Percentiles rank a stretch among this genome's conserved stretches.
These are phyloP conservation scores for Sesamia nonagrioides DNA, from an alignment of 1,140 invertebrate species.

Conservation along the genomic window DNA sequence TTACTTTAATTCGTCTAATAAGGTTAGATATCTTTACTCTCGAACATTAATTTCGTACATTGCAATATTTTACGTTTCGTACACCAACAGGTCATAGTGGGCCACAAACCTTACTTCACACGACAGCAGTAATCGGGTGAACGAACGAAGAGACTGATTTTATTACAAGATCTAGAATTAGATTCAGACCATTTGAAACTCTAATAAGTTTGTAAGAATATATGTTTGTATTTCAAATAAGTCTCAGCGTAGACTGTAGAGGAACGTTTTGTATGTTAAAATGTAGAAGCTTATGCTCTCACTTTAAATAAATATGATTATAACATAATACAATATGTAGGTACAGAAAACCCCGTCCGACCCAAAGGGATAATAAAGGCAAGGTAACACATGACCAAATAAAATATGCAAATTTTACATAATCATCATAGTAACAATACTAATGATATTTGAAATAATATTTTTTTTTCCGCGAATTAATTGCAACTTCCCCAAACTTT, in stretches of 20 bases:
- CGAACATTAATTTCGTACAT: too few relatives aligned
- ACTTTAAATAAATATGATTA: background rate
- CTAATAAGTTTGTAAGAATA: slow-evolving; percentile 11
- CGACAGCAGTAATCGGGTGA: slow-evolving; percentile 21
- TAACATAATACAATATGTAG: too few relatives aligned
- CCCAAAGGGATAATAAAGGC: too few relatives aligned
- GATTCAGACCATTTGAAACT: slow-evolving; percentile 28
- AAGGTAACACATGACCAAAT: too few relatives aligned
- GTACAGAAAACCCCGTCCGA: too few relatives aligned
- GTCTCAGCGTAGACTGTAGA: too few relatives aligned
- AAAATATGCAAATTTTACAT: too few relatives aligned
- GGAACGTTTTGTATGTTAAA: slow-evolving; percentile 20
- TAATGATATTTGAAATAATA: too few relatives aligned
- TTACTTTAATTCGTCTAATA: background rate
- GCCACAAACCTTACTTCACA: slow-evolving; percentile 7
- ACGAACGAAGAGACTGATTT: slow-evolving; percentile 18
- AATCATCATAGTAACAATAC: too few relatives aligned
- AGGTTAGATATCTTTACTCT: background rate
- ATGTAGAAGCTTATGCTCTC: background rate
- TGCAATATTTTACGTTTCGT: too few relatives aligned
- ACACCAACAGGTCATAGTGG: background rate
- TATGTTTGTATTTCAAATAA: slow-evolving; percentile 12
- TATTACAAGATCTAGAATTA: slow-evolving; percentile 32
- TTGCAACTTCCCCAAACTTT: too few relatives aligned
- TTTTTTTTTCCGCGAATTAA: too few relatives aligned